Percentiles rank a stretch among this genome's conserved stretches.
These are phyloP conservation scores for Pipra filicauda DNA, from an alignment of 2,113 vertebrate species.

Conservation along the genomic window DNA sequence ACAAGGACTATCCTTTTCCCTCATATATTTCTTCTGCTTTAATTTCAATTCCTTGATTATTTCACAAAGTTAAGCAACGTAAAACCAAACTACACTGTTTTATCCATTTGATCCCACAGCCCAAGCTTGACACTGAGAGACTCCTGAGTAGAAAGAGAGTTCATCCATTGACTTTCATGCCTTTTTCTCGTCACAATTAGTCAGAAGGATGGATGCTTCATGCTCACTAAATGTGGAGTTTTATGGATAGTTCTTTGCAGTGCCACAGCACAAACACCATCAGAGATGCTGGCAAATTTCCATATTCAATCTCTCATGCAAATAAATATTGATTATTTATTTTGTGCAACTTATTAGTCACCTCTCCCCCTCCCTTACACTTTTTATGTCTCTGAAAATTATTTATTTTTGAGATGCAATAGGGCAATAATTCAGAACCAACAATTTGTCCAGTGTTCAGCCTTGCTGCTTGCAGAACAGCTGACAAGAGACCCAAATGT, in stretches of 20 bases:
- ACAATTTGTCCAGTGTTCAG: neutral
- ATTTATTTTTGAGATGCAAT: neutral
- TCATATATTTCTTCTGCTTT: neutral
- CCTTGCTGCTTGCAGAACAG: neutral
- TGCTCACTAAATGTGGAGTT: neutral
- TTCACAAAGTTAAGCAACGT: neutral
- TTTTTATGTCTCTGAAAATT: neutral
- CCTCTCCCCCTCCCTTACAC: neutral
- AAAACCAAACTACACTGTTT: neutral
- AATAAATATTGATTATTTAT: slow-evolving; percentile 29
- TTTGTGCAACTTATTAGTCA: neutral
- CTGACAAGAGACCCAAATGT: neutral
- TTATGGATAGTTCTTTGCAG: neutral
- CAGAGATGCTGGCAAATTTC: neutral
- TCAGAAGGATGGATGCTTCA: neutral
- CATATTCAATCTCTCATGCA: slow-evolving; percentile 1
- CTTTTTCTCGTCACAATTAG: neutral
- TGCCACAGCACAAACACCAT: neutral
- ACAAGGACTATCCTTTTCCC: neutral
- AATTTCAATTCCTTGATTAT: neutral
- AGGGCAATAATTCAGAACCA: neutral
- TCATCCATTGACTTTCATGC: neutral
- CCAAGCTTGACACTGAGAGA: neutral
- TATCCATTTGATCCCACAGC: neutral
- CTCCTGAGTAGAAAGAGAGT: neutral